Conservation (phyloP, 2,888 invertebrate genomes). For the Rhopalosiphum nymphaeae region DNA sequence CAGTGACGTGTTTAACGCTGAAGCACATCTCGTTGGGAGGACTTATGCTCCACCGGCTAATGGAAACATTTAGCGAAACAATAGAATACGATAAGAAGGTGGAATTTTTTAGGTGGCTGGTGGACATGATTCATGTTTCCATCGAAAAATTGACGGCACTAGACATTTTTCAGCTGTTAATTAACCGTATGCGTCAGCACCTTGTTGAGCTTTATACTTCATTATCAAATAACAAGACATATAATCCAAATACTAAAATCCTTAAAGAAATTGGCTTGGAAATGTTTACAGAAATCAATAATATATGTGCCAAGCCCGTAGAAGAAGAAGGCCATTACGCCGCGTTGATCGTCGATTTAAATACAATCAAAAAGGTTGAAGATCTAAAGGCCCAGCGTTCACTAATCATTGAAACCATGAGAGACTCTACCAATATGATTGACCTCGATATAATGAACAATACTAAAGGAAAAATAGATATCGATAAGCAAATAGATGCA, state of each 20-base stretch:
- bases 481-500: neutral
- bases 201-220: neutral
- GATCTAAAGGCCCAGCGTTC: neutral
- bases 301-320: neutral
- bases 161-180: rapidly evolving
- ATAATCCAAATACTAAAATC: neutral
- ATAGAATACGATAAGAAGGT: rapidly evolving
- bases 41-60: neutral
- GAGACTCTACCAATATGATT: neutral
- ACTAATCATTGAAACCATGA: neutral
- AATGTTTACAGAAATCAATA: neutral
- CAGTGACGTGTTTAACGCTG: neutral
- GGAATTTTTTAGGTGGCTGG: neutral
- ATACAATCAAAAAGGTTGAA: neutral
- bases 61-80: rapidly evolving
- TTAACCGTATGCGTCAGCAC: neutral
- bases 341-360: neutral
- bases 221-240: rapidly evolving
- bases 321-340: neutral
- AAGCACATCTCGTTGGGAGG: neutral
- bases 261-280: neutral
- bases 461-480: neutral
- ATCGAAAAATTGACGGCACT: conserved; percentile 1
- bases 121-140: neutral
- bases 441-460: neutral